Percentiles rank a stretch among this genome's conserved stretches.
phyloP scores from a whole-genome alignment of 2,797 vertebrate species.

The Periparus ater region DNA sequence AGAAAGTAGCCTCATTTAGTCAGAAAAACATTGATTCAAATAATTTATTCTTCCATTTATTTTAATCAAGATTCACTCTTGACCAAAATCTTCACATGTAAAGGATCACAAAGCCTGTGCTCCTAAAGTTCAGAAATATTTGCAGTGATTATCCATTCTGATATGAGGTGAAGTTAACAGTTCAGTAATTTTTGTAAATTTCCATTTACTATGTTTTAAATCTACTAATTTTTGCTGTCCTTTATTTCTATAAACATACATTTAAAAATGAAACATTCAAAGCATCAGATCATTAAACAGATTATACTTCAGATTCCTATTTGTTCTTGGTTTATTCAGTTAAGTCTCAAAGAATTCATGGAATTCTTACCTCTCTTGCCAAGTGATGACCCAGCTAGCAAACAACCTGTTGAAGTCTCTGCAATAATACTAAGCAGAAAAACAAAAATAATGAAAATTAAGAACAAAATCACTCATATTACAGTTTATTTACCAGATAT shows the following conservation, averaged over 20 bases:
- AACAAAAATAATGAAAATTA: not conserved
- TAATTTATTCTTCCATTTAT: not conserved
- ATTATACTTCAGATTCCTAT: not conserved
- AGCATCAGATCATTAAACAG: not conserved
- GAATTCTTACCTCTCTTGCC: slow-evolving; percentile 90
- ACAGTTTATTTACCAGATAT: not conserved
- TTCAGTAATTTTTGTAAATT: not conserved
- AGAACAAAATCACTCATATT: not conserved
- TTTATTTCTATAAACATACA: not conserved
- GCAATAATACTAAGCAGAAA: slow-evolving; percentile 84
- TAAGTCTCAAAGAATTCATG: not conserved
- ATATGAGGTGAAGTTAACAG: not conserved
- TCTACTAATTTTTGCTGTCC: not conserved
- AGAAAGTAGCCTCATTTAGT: not conserved
- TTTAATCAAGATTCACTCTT: not conserved
- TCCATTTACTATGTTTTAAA: not conserved
- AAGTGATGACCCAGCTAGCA: slow-evolving; percentile 93
- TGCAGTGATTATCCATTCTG: not conserved
- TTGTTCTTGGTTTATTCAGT: not conserved
- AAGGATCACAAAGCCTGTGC: not conserved
- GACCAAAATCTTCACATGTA: not conserved
- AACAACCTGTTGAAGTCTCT: slow-evolving; percentile 93
- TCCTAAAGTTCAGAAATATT: not conserved
- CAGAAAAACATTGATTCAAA: not conserved
- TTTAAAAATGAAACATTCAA: not conserved